phyloP scores from a whole-genome alignment of 2,888 invertebrate species.

The Ophioninae sp. region DNA sequence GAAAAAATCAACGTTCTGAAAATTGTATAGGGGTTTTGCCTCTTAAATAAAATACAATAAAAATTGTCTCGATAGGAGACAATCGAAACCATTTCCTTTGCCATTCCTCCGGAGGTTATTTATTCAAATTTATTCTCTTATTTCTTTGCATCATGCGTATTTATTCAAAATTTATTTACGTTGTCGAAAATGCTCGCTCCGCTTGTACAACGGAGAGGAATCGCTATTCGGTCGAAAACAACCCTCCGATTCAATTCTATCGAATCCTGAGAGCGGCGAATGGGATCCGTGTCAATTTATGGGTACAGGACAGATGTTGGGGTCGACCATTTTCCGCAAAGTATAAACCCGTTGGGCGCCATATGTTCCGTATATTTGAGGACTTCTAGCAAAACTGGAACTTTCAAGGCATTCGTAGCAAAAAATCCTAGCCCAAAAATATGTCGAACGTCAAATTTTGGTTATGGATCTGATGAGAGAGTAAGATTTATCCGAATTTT shows the following conservation, averaged over 20 bases:
- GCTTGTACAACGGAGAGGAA: background rate
- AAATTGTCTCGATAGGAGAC: background rate
- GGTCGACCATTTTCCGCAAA: conserved; percentile 10
- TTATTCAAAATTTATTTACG: background rate
- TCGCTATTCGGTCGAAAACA: background rate
- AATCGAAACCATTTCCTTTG: background rate
- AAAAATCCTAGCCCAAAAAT: background rate
- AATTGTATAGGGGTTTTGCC: too few relatives aligned
- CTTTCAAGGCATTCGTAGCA: background rate
- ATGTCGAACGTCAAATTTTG: background rate
- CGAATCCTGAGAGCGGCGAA: background rate
- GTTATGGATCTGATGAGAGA: background rate
- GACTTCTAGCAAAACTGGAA: background rate
- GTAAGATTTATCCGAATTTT: background rate
- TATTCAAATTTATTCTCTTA: background rate
- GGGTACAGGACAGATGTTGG: conserved; percentile 1
- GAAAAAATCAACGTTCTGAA: too few relatives aligned
- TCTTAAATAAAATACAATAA: too few relatives aligned
- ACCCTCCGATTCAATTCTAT: background rate
- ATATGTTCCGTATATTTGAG: background rate
- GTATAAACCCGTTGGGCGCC: background rate
- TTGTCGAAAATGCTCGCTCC: background rate
- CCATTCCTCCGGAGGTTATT: too few relatives aligned
- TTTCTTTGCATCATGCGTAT: background rate
- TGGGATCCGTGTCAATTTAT: conserved; percentile 13